These are phyloP conservation scores for Halcyon leucocephala DNA, from an alignment of 2,797 vertebrate genomes.

Conservation along the genomic window DNA sequence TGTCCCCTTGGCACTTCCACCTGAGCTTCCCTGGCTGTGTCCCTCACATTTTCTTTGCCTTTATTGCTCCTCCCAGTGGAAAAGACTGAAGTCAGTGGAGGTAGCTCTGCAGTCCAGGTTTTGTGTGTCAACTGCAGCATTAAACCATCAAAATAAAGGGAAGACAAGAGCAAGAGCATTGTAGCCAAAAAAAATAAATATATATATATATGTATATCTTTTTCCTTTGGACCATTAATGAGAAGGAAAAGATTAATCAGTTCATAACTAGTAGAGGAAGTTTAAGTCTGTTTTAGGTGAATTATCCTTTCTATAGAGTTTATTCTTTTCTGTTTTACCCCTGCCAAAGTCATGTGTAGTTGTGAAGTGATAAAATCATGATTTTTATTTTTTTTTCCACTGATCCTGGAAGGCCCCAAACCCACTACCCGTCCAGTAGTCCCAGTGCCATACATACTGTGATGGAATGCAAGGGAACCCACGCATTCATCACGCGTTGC, in stretches of 20 bases:
- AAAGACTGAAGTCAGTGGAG: background rate
- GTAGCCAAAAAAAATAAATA: background rate
- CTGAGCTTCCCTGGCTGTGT: background rate
- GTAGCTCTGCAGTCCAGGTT: background rate
- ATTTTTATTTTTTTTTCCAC: background rate
- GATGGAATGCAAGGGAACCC: background rate
- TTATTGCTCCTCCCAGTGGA: rapidly evolving
- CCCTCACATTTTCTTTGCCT: background rate
- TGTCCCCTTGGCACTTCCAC: background rate
- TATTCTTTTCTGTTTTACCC: background rate
- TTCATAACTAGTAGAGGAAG: background rate
- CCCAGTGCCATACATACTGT: background rate
- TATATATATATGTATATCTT: background rate
- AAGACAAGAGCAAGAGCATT: background rate
- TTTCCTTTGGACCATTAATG: background rate
- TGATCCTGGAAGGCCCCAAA: background rate
- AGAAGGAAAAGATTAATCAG: background rate
- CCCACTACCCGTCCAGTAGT: background rate
- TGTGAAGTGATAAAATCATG: background rate
- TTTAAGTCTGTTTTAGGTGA: background rate
- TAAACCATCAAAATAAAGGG: background rate
- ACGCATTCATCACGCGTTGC: rapidly evolving
- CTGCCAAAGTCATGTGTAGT: background rate
- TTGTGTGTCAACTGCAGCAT: background rate
- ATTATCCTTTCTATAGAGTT: background rate